phyloP scores from a whole-genome alignment of 2,113 vertebrate genomes.

The Odontesthes bonariensis region DNA sequence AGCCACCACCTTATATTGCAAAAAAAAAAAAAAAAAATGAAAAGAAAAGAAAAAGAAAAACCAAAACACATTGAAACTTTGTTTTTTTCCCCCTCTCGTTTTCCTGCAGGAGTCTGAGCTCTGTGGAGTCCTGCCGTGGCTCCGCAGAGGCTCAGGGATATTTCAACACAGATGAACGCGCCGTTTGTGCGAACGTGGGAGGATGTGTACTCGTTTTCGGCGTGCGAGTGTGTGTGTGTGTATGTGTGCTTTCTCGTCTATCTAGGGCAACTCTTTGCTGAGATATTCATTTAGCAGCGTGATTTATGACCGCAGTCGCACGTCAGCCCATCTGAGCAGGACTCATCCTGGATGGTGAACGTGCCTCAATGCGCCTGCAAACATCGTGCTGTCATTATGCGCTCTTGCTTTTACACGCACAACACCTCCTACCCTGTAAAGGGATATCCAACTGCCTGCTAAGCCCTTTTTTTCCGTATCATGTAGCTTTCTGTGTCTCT shows the following conservation, averaged over 20 bases:
- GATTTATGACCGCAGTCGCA: constrained; percentile 43
- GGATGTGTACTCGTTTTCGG: constrained; percentile 22
- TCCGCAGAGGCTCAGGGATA: constrained; percentile 57
- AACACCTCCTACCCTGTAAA: constrained; percentile 47
- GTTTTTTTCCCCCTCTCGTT: neutral
- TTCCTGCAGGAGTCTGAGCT: constrained; percentile 4
- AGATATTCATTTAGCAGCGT: constrained; percentile 59
- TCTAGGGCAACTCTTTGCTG: constrained; percentile 69
- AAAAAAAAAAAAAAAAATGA: neutral
- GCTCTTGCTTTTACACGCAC: constrained; percentile 30
- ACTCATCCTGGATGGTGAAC: constrained; percentile 47
- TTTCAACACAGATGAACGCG: constrained; percentile 39
- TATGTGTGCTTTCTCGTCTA: constrained; percentile 35
- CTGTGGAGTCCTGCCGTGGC: constrained; percentile 18
- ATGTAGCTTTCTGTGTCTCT: constrained; percentile 44
- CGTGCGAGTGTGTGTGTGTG: neutral
- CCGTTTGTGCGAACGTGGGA: constrained; percentile 29
- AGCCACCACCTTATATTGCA: neutral
- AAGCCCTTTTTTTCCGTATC: constrained; percentile 35
- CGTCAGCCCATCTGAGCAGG: constrained; percentile 48
- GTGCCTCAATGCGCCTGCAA: constrained; percentile 41
- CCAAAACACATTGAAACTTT: no score
- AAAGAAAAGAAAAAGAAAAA: no score
- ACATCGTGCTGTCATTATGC: constrained; percentile 54
- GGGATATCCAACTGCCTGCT: constrained; percentile 28